Evolutionary conservation across 2,888 invertebrate species (phyloP).

Genomic region (Acanthosepion lycidas): DNA sequence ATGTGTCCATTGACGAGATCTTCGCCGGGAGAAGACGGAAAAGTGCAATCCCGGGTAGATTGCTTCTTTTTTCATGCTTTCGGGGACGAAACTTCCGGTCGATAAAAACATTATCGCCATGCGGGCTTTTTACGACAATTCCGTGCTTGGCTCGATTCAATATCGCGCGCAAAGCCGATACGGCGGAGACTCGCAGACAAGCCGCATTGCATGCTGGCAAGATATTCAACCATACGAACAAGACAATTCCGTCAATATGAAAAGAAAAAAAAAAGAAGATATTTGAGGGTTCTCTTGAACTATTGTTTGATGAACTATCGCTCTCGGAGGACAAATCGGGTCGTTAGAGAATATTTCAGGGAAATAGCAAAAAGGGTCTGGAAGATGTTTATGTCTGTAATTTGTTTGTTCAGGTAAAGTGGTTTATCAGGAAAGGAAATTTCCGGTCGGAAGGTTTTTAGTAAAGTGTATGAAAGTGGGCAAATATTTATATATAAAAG

Average conservation of each 20-base stretch:
- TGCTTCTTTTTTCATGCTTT: background rate
- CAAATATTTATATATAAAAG: background rate
- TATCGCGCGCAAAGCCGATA: background rate
- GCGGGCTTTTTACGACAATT: constrained; percentile 2
- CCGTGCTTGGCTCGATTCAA: background rate
- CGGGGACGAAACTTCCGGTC: background rate
- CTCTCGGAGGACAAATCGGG: background rate
- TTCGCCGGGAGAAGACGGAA: background rate
- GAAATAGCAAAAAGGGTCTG: background rate
- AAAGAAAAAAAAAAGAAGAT: background rate
- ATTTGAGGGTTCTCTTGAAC: background rate
- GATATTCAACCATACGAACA: background rate
- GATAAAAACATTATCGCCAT: background rate
- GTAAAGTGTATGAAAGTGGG: background rate
- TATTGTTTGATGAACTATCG: background rate
- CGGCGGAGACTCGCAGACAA: background rate
- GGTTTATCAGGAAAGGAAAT: background rate
- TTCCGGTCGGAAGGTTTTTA: background rate
- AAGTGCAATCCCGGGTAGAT: background rate
- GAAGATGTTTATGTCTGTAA: background rate
- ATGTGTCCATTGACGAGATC: background rate
- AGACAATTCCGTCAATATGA: background rate
- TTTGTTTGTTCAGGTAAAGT: background rate
- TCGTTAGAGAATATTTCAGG: background rate
- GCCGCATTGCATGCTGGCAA: background rate